Evolutionary conservation across 1,140 invertebrate species (phyloP).

Genomic region (Hormaphis cornu): DNA sequence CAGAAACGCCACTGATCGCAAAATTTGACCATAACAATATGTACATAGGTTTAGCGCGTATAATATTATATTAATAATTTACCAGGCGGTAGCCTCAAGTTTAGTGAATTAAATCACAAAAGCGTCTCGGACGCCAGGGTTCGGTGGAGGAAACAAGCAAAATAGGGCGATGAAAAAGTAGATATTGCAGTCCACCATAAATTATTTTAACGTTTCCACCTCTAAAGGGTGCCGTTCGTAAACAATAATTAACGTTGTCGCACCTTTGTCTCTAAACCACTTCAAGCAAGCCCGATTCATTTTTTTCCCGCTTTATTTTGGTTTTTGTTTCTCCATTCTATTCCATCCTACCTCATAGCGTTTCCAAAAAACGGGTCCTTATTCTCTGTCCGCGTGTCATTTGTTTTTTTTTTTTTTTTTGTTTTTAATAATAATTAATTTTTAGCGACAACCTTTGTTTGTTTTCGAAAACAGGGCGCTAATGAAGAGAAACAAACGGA

Average conservation of each 20-base stretch:
- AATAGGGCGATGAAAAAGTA: neutral
- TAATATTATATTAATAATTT: too few species aligned
- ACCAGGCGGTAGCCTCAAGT: neutral
- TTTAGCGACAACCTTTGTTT: conserved; percentile 1
- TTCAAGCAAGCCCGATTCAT: neutral
- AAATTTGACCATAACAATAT: too few species aligned
- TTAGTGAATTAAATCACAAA: conserved; percentile 29
- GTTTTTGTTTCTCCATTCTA: neutral
- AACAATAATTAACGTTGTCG: conserved; percentile 10
- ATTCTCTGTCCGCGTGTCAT: neutral
- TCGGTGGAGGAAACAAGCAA: too few species aligned
- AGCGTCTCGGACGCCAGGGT: neutral
- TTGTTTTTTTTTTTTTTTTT: too few species aligned
- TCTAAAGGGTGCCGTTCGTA: neutral
- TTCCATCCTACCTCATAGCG: neutral
- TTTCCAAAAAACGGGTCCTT: neutral
- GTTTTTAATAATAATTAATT: conserved; percentile 9
- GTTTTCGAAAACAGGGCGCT: too few species aligned
- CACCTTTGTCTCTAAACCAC: conserved; percentile 17
- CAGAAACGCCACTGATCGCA: too few species aligned
- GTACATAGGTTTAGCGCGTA: too few species aligned
- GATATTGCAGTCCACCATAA: conserved; percentile 21
- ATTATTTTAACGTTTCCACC: conserved; percentile 4
- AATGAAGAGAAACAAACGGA: neutral
- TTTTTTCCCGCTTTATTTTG: neutral